Base-by-base conservation (phyloP, 2,797 vertebrate genomes). In the Okamejei kenojei region DNA sequence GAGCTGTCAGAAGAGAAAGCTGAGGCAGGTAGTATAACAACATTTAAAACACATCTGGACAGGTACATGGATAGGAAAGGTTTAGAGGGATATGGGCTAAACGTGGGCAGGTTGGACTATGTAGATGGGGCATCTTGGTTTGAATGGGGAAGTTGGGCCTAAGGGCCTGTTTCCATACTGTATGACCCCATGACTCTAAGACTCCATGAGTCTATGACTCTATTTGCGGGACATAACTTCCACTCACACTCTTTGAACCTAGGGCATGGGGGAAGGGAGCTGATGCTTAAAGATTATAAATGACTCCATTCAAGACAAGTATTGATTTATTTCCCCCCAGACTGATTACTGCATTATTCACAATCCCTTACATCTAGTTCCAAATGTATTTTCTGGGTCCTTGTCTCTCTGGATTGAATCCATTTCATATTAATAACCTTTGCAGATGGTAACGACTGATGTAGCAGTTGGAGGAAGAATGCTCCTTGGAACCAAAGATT, bases 391-490 rank as follows among this genome's bases (percentile, higher is more conserved):
- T 92, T 92, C 90, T 8, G 29, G 71, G 58, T 92, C 71, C 71
- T 92, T 74, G 35, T 92, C 21, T 73, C 29, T 23, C 23, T 92
- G 68, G 26, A 6, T 3, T 54, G 35, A 92, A 92, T 91, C 21
- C 35, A 92, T 76, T 92, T 92, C 90, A 74, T 13, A 92, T 74
- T 92, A 54, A 73, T 92, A 92, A 92, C 90, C 68, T 92, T 92
- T 76, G 35, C 61, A 92, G 23, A 17, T 74, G 71, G 26, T n/a
- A 92, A 71, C 76, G 23, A 76, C 38, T 76, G 35, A 45, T 92
- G 68, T 45, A 29, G 11, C 90, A 74, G 45, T 92, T 92, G 71
- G 35, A 54, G 6, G 10, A 21, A 92, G 68, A 74, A 92, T 92
- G 71, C 74, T 74, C 11, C 7, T 76, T 38, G 13, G 8, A 74